Evolutionary conservation across 2,797 vertebrate species (phyloP).

Genomic region (Chrosomus eos): DNA sequence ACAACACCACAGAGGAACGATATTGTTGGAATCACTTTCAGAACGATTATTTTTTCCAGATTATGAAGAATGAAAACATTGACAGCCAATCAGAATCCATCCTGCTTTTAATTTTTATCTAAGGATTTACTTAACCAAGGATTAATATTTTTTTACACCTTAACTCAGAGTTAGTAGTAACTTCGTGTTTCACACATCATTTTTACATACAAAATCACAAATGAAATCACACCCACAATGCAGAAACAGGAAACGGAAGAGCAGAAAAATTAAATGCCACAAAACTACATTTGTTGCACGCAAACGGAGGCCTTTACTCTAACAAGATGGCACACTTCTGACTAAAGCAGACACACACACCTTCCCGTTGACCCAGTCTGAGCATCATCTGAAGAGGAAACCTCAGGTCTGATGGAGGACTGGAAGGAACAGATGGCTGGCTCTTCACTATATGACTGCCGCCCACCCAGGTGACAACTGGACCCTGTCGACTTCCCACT

Average conservation of each 20-base stretch:
- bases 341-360: neutral
- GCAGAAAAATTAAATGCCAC: too few species aligned
- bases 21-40: too few species aligned
- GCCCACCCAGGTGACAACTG: neutral
- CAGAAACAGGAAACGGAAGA: neutral
- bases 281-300: neutral
- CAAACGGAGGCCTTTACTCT: neutral
- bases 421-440: conserved; percentile 3
- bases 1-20: too few species aligned
- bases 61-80: too few species aligned
- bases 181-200: neutral
- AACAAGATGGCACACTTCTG: neutral
- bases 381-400: neutral
- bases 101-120: too few species aligned
- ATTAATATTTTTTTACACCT: neutral
- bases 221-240: neutral
- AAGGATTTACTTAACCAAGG: neutral
- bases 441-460: conserved; percentile 3
- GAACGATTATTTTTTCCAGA: too few species aligned
- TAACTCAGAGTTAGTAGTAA: neutral
- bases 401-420: neutral
- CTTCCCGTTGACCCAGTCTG: neutral
- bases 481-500: neutral
- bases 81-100: neutral
- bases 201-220: neutral